Conservation (phyloP, 2,797 vertebrate species). For the Erethizon dorsatum region DNA sequence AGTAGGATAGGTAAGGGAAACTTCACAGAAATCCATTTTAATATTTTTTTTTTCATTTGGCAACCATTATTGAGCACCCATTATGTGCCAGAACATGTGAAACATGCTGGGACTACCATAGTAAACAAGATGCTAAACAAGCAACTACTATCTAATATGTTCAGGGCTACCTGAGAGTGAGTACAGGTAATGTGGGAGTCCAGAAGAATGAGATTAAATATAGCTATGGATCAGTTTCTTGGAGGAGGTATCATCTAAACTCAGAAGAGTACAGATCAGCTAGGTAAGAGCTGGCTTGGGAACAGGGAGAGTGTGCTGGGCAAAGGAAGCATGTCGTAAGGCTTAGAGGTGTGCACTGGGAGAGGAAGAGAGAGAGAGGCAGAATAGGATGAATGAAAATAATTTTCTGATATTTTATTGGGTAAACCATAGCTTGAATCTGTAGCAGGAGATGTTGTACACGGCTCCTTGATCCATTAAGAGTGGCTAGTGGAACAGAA, state of each 20-base stretch:
- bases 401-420: conserved; percentile 44
- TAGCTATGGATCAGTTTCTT: neutral
- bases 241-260: neutral
- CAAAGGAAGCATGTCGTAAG: conserved; percentile 21
- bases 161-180: neutral
- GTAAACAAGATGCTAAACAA: conserved; percentile 56
- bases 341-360: neutral
- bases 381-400: conserved; percentile 32
- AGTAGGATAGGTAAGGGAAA: conserved; percentile 5
- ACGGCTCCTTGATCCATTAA: neutral
- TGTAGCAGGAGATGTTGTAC: conserved; percentile 10
- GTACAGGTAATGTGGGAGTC: neutral
- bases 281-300: neutral
- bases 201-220: conserved; percentile 29
- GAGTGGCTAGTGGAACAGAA: neutral
- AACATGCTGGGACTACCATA: conserved; percentile 21
- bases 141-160: conserved; percentile 10
- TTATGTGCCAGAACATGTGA: conserved; percentile 51
- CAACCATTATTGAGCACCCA: conserved; percentile 22
- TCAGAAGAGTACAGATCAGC: conserved; percentile 13
- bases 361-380: neutral
- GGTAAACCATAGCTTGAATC: conserved; percentile 1
- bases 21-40: conserved; percentile 59
- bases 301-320: neutral
- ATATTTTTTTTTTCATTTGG: conserved; percentile 62